phyloP scores from a whole-genome alignment of 2,797 vertebrate genomes.

The Eupleurogrammus muticus region DNA sequence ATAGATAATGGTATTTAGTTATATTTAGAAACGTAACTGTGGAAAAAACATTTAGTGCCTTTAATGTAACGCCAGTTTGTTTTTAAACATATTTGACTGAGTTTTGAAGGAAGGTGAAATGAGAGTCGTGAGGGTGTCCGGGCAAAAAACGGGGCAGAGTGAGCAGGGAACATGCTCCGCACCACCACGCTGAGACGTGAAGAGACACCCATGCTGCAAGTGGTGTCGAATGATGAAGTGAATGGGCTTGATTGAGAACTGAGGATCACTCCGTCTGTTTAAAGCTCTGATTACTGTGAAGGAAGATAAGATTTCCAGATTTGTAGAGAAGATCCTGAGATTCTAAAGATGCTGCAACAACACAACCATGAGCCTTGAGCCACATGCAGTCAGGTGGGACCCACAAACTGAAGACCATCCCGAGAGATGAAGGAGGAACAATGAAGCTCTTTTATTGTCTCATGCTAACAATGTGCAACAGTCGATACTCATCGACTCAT shows the following conservation, averaged over 20 bases:
- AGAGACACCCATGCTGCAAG: conserved; percentile 72
- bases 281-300: conserved; percentile 3
- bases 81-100: conserved; percentile 33
- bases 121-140: conserved; percentile 48
- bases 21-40: background rate
- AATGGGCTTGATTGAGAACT: conserved; percentile 45
- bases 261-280: conserved; percentile 23
- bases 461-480: conserved; percentile 73
- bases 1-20: background rate
- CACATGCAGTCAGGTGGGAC: conserved; percentile 75
- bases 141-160: conserved; percentile 9
- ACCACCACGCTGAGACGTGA: conserved; percentile 54
- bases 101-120: conserved; percentile 62
- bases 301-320: background rate
- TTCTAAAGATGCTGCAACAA: conserved; percentile 50
- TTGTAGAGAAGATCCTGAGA: conserved; percentile 23
- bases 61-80: conserved; percentile 72
- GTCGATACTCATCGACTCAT: conserved; percentile 69
- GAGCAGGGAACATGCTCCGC: conserved; percentile 68
- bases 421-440: conserved; percentile 64
- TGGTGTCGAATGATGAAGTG: conserved; percentile 48
- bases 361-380: conserved; percentile 68
- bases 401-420: conserved; percentile 60
- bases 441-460: conserved; percentile 51
- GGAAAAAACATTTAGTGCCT: conserved; percentile 56